Evolutionary conservation across 1,140 invertebrate genomes (phyloP), one percentile per base, ranked within the genome.

Genomic region (Leptinotarsa texana): DNA sequence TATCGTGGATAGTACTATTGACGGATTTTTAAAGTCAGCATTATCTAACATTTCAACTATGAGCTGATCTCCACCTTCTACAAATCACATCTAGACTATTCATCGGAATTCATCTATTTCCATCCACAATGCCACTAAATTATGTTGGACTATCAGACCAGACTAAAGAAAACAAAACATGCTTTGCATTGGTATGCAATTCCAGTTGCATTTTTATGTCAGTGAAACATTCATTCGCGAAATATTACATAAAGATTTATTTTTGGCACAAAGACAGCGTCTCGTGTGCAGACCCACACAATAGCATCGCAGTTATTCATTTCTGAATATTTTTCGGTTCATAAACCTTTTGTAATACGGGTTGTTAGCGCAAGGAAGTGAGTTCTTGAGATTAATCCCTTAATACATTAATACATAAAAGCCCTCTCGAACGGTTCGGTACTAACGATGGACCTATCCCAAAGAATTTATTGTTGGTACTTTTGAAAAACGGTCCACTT

Each of bases 221-320:
- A 65, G 15, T 65, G 63, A 15, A 65, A 65, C 27, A 22, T 24
- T 22, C 21, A 65, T 65, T 21, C 21, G 21, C 63, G 63, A 65
- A 65, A 65, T 65, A 65, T 65, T 65, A 65, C 63, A 33, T 65
- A 65, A 65, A 21, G 27, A 65, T 65, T 65, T 65, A 65, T 65
- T 65, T 65, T 65, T 65, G 63, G 63, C 63, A 65, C 63, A 65
- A 22, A 65, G 51, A 22, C n/a, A 65, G 13, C n/a, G 17, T 22
- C 21, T 65, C 21, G 63, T 33, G 17, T 65, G 63, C 63, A 65
- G 63, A 65, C 51, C 13, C 51, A 57, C 63, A 65, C 63, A 22
- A 65, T 57, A 65, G 22, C 63, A 65, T 33, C 13, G 63, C 21
- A 65, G 27, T 65, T 24, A 65, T 65, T 65, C 22, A 65, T 65